Conservation (phyloP, 2,797 vertebrate species). For the Pachyuromys duprasi region DNA sequence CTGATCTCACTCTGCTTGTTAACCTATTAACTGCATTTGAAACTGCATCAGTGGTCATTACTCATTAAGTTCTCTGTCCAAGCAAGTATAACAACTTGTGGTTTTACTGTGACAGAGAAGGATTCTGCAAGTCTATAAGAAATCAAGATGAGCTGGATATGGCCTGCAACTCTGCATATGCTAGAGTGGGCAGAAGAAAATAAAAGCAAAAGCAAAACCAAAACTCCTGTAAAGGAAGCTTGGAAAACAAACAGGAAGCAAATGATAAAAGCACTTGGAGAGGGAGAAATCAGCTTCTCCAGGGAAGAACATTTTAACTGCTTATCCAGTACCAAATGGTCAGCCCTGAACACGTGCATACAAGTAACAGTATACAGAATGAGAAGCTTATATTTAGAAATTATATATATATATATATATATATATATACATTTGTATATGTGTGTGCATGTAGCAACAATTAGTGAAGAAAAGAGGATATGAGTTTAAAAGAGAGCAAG, state of each 20-base stretch:
- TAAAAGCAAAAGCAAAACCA: background rate
- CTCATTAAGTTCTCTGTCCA: constrained; percentile 76
- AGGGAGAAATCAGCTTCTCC: background rate
- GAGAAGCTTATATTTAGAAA: background rate
- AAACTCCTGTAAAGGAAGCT: background rate
- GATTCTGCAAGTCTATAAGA: background rate
- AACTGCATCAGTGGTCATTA: constrained; percentile 71
- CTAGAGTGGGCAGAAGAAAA: background rate
- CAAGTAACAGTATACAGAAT: background rate
- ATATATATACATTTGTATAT: background rate
- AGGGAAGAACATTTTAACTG: background rate
- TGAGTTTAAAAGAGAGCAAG: background rate
- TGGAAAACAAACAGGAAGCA: constrained; percentile 29
- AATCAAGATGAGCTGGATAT: background rate
- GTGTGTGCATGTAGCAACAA: background rate
- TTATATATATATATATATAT: background rate
- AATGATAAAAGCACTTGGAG: background rate
- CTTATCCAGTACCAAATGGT: background rate
- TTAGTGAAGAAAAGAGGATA: background rate
- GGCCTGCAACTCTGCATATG: background rate
- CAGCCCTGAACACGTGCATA: background rate
- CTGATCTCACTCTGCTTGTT: constrained; percentile 34
- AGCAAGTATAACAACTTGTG: constrained; percentile 66
- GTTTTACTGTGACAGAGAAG: constrained; percentile 49
- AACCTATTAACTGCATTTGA: constrained; percentile 68